A percentile compares a stretch with the other conserved stretches of the same genome.
phyloP scores from a whole-genome alignment of 2,113 vertebrate species.

The Lycocorax pyrrhopterus region DNA sequence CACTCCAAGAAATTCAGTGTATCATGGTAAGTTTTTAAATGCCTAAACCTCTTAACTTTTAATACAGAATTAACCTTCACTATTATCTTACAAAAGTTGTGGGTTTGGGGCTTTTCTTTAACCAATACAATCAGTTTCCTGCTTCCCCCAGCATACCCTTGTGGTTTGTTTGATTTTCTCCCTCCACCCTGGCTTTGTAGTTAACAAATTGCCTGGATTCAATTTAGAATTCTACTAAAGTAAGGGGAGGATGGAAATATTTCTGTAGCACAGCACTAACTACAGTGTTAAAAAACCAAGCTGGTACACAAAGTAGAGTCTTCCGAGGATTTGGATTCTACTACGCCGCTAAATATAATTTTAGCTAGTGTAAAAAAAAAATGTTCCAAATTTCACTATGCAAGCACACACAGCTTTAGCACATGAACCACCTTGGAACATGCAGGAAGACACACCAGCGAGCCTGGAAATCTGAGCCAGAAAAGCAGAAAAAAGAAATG shows the following conservation, averaged over 20 bases:
- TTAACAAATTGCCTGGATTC: background rate
- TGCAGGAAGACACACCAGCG: background rate
- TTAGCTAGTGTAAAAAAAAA: background rate
- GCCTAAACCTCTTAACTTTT: background rate
- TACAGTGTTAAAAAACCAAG: background rate
- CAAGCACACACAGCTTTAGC: background rate
- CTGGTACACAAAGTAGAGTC: background rate
- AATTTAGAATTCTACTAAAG: background rate
- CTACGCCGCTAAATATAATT: background rate
- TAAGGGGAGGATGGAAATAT: background rate
- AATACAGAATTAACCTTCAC: background rate
- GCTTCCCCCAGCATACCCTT: background rate
- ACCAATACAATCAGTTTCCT: background rate
- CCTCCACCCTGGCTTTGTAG: background rate
- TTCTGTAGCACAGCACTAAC: background rate
- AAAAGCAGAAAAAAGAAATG: background rate
- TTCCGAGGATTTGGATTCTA: background rate
- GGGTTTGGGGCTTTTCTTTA: background rate
- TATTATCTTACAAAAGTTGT: background rate
- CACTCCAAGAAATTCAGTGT: background rate
- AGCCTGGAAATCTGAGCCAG: background rate
- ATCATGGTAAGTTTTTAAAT: background rate
- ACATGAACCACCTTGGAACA: background rate
- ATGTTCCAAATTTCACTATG: background rate
- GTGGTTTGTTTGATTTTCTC: background rate